Evolutionary conservation across 2,888 invertebrate genomes (phyloP).

Genomic region (Holacanthella duospinosa): DNA sequence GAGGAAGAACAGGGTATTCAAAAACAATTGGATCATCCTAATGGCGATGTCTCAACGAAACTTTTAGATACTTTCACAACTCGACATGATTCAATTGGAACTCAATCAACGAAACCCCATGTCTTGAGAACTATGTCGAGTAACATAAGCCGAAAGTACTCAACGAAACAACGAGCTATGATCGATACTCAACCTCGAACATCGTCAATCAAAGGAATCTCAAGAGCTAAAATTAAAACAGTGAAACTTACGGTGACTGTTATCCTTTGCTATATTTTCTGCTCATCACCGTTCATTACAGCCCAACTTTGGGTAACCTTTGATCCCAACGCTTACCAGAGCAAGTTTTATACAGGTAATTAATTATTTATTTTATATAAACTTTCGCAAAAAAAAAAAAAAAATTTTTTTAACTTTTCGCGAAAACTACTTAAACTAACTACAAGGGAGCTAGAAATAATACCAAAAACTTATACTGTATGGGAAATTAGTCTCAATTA

Average conservation of each 20-base stretch:
- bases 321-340: conserved; percentile 44
- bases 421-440: too few species aligned
- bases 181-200: conserved; percentile 38
- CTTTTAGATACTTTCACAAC: too few species aligned
- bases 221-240: conserved; percentile 53
- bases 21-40: not conserved
- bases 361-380: not conserved
- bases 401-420: too few species aligned
- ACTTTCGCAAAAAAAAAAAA: too few species aligned
- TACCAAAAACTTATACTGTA: too few species aligned
- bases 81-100: too few species aligned
- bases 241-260: conserved; percentile 53
- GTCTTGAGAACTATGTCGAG: too few species aligned
- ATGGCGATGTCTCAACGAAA: too few species aligned
- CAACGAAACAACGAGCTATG: not conserved
- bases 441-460: too few species aligned
- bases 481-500: too few species aligned
- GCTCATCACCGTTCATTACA: conserved; percentile 58
- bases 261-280: conserved; percentile 55
- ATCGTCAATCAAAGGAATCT: conserved; percentile 46
- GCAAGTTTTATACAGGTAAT: conserved; percentile 39
- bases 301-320: conserved; percentile 55
- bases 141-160: not conserved
- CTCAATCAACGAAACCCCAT: too few species aligned
- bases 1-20: not conserved